Evolutionary conservation across 2,113 vertebrate genomes (phyloP).

Genomic region (Strigops habroptila): DNA sequence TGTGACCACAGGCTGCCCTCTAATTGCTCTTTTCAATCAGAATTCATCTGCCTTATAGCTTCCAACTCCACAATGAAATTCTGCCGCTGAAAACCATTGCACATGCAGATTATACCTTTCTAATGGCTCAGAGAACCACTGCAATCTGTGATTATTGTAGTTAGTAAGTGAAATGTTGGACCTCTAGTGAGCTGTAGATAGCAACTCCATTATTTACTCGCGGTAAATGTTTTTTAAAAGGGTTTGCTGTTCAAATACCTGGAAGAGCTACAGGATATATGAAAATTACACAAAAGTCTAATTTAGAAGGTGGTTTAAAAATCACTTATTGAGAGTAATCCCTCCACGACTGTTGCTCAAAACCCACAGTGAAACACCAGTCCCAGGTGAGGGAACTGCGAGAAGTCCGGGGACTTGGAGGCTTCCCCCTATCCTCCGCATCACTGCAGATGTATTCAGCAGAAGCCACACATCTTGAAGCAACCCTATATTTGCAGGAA

Average conservation of each 20-base stretch:
- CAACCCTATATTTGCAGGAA: not conserved
- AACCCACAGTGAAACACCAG: not conserved
- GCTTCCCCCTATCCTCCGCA: not conserved
- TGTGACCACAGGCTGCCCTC: constrained; percentile 43
- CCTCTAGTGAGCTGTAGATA: constrained; percentile 1
- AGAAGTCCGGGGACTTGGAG: not conserved
- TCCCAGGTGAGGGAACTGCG: not conserved
- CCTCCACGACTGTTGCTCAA: not conserved
- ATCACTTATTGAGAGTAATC: not conserved
- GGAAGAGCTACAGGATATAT: not conserved
- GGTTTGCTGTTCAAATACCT: not conserved
- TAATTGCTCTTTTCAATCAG: constrained; percentile 33
- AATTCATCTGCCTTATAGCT: constrained; percentile 4
- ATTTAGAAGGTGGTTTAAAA: not conserved
- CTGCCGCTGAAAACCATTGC: constrained; percentile 24
- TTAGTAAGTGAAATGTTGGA: not conserved
- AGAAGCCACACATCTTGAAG: not conserved
- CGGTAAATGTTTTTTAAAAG: not conserved
- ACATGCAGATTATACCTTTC: constrained; percentile 37
- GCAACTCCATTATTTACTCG: not conserved
- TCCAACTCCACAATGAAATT: constrained; percentile 36
- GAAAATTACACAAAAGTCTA: not conserved
- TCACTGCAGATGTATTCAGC: not conserved
- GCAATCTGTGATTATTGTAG: not conserved
- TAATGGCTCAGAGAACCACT: not conserved